Conservation (phyloP, 2,888 invertebrate species). For the Agrochola macilenta region DNA sequence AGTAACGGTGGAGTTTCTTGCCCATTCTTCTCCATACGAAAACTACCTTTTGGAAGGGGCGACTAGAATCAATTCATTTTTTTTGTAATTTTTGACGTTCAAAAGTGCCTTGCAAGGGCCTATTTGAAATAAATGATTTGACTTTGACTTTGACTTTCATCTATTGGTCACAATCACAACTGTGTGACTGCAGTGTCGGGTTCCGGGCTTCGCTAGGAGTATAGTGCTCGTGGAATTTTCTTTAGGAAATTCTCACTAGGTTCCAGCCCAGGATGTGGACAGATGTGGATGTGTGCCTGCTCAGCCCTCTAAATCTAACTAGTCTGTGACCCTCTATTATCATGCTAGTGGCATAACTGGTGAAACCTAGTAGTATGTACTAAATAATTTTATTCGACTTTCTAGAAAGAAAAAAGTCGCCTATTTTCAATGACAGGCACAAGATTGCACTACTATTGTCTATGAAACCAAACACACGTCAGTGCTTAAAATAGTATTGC, state of each 20-base stretch:
- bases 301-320: background rate
- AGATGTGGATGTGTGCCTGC: background rate
- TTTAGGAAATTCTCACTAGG: background rate
- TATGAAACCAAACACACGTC: slow-evolving; percentile 64
- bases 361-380: background rate
- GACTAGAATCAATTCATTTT: too few relatives aligned
- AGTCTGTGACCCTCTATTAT: too few relatives aligned
- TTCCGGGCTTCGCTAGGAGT: too few relatives aligned
- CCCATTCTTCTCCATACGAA: too few relatives aligned
- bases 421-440: background rate
- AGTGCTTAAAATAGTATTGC: slow-evolving; percentile 56
- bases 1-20: too few relatives aligned
- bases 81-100: too few relatives aligned
- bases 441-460: slow-evolving; percentile 42
- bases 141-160: too few relatives aligned
- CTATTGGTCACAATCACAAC: too few relatives aligned
- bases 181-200: too few relatives aligned
- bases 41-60: too few relatives aligned
- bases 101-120: too few relatives aligned
- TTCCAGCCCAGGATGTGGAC: background rate
- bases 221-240: background rate
- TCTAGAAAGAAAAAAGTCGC: background rate
- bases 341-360: background rate
- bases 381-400: background rate
- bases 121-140: too few relatives aligned